phyloP scores from a whole-genome alignment of 1,140 invertebrate species.

The Anastrepha obliqua region DNA sequence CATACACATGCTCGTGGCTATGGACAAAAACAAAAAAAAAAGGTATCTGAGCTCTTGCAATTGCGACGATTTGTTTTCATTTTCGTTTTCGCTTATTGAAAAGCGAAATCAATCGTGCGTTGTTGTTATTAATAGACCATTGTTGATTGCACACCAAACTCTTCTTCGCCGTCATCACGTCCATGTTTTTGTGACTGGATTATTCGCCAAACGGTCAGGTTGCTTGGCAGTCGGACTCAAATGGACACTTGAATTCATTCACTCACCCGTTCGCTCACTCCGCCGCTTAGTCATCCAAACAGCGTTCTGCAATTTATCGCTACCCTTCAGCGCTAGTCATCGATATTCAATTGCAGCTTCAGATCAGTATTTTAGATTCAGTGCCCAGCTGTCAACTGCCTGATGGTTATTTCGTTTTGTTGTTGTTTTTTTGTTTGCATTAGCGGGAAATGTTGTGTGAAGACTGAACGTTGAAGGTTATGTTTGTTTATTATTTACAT shows the following conservation, averaged over 20 bases:
- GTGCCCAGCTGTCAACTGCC: constrained; percentile 2
- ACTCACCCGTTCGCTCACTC: neutral
- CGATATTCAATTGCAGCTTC: constrained; percentile 14
- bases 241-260: neutral
- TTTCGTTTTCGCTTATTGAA: constrained; percentile 7
- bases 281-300: neutral
- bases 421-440: neutral
- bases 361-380: neutral
- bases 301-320: neutral
- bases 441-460: constrained; percentile 6
- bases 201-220: neutral
- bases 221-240: neutral
- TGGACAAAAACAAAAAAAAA: neutral
- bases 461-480: constrained; percentile 17
- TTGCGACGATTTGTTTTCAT: constrained; percentile 33
- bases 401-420: constrained; percentile 3
- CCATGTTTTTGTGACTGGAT: neutral
- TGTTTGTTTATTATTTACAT: constrained; percentile 44
- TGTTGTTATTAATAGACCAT: constrained; percentile 38
- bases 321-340: constrained; percentile 18
- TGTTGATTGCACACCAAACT: constrained; percentile 15
- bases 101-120: constrained; percentile 31
- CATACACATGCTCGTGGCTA: neutral
- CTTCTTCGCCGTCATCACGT: neutral
- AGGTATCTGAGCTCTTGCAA: constrained; percentile 2